A percentile compares a stretch with the other conserved stretches of the same genome.
These are phyloP conservation scores for Oncopodura yosiiana DNA, from an alignment of 1,140 invertebrate genomes.

Conservation along the genomic window DNA sequence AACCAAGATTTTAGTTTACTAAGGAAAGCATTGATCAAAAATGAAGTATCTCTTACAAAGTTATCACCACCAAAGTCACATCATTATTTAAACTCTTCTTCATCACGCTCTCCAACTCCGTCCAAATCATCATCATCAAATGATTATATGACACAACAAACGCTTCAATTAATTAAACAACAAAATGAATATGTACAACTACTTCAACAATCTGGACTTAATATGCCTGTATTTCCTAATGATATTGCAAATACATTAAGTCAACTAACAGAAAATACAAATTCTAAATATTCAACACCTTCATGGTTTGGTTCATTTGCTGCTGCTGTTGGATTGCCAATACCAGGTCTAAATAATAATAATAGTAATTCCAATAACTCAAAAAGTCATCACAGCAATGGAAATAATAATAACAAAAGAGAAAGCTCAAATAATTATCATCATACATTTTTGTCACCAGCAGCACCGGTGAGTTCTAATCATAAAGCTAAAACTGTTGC, in stretches of 20 bases:
- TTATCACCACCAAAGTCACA: conserved; percentile 2
- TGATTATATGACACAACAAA: conserved; percentile 28
- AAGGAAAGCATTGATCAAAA: conserved; percentile 27
- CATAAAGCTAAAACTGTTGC: conserved; percentile 31
- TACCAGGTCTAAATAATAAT: not conserved
- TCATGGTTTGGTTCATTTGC: conserved; percentile 27
- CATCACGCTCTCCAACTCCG: not conserved
- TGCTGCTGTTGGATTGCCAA: conserved; percentile 14
- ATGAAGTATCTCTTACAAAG: conserved; percentile 33
- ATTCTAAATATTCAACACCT: conserved; percentile 14
- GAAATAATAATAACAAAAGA: conserved; percentile 18
- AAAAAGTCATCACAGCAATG: conserved; percentile 7
- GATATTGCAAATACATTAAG: conserved; percentile 9
- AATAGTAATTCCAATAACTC: conserved; percentile 17
- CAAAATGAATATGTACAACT: conserved; percentile 32
- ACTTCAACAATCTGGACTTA: conserved; percentile 29
- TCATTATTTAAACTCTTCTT: not conserved
- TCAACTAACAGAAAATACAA: not conserved
- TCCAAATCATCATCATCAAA: not conserved
- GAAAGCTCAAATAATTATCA: not conserved
- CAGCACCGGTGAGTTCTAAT: conserved; percentile 15
- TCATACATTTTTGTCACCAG: conserved; percentile 29
- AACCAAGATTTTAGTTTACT: conserved; percentile 30
- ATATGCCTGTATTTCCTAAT: conserved; percentile 16
- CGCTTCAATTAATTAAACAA: conserved; percentile 25